phyloP scores from a whole-genome alignment of 2,888 invertebrate genomes.

The Apamea anceps region DNA sequence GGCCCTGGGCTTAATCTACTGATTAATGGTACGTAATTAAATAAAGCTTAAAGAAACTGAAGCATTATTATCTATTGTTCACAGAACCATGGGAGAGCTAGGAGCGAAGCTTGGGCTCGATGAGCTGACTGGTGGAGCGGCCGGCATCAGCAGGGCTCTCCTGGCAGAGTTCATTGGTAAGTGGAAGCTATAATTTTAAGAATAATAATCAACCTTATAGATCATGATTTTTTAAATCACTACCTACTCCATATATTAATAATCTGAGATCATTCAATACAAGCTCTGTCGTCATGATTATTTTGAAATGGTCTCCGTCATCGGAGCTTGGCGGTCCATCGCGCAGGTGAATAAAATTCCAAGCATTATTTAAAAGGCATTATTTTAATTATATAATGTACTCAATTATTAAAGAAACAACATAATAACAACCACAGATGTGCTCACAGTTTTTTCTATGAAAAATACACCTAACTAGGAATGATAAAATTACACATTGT shows the following conservation, averaged over 20 bases:
- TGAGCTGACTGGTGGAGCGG: slow-evolving; percentile 93
- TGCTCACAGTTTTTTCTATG: slow-evolving; percentile 47
- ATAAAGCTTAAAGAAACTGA: slow-evolving; percentile 4
- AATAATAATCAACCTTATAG: not conserved
- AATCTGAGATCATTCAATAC: slow-evolving; percentile 2
- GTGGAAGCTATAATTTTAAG: not conserved
- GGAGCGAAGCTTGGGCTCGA: slow-evolving; percentile 92
- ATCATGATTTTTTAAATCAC: not conserved
- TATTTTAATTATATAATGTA: slow-evolving; percentile 20
- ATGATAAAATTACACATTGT: slow-evolving; percentile 54
- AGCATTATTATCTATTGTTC: slow-evolving; percentile 36
- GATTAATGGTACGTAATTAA: slow-evolving; percentile 10
- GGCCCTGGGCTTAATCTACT: slow-evolving; percentile 15
- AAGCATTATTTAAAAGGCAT: slow-evolving; percentile 2
- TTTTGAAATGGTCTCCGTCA: not conserved
- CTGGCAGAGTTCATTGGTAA: slow-evolving; percentile 96
- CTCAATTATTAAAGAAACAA: slow-evolving; percentile 18
- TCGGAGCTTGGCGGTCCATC: not conserved
- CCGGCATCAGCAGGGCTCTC: slow-evolving; percentile 94
- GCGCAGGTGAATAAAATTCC: slow-evolving; percentile 8
- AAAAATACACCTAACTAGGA: slow-evolving; percentile 48
- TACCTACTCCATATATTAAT: not conserved
- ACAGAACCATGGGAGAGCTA: slow-evolving; percentile 90
- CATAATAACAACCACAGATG: slow-evolving; percentile 31
- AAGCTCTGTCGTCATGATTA: slow-evolving; percentile 7